Evolutionary conservation across 2,888 invertebrate species (phyloP).

Genomic region (Gerris lacustris): DNA sequence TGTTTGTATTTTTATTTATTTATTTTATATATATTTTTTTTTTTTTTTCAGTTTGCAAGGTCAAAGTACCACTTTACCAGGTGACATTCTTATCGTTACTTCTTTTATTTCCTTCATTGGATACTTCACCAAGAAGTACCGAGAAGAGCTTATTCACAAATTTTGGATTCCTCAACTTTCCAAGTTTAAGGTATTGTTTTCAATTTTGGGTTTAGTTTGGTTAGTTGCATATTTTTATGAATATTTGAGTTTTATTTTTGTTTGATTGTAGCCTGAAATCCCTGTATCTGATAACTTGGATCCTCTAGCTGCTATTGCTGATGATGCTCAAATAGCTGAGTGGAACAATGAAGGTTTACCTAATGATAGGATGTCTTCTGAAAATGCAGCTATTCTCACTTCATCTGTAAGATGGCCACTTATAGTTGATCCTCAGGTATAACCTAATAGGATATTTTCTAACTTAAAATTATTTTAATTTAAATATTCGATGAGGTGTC

Average conservation of each 20-base stretch:
- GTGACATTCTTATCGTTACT: slow-evolving; percentile 75
- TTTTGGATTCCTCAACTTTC: slow-evolving; percentile 71
- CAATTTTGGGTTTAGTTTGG: slow-evolving; percentile 15
- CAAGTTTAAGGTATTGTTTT: slow-evolving; percentile 44
- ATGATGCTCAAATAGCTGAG: slow-evolving; percentile 79
- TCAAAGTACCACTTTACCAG: slow-evolving; percentile 67
- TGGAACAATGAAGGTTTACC: slow-evolving; percentile 94
- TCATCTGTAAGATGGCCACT: slow-evolving; percentile 86
- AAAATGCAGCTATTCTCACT: slow-evolving; percentile 83
- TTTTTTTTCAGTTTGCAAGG: slow-evolving; percentile 47
- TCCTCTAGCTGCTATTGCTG: slow-evolving; percentile 72
- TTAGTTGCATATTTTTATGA: not conserved
- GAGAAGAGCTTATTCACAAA: slow-evolving; percentile 61
- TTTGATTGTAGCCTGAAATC: slow-evolving; percentile 49
- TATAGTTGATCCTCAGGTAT: slow-evolving; percentile 83
- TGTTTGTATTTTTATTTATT: too few species aligned
- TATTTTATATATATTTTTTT: too few species aligned
- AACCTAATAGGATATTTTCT: not conserved
- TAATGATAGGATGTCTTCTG: slow-evolving; percentile 83
- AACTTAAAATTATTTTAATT: too few species aligned
- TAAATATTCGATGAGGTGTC: too few species aligned
- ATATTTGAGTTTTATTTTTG: not conserved
- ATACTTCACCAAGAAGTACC: slow-evolving; percentile 76
- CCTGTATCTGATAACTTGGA: slow-evolving; percentile 68
- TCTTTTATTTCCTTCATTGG: slow-evolving; percentile 93